Base-by-base conservation (phyloP, 1,140 invertebrate species). In the Polypedilum pembai region DNA sequence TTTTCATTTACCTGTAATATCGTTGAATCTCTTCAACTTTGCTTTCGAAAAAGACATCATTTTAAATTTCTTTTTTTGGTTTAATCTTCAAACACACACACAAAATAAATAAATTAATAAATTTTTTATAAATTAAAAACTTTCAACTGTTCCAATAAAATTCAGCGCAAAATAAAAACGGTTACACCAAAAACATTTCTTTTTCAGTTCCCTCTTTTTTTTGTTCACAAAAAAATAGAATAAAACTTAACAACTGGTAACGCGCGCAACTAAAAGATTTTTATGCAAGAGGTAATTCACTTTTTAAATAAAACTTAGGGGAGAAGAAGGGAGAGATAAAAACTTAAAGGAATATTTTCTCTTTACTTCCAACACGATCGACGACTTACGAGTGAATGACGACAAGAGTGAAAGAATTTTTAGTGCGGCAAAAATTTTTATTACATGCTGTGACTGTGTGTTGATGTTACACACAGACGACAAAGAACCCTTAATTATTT, bases 401-500 rank as follows among this genome's bases (percentile, higher is more conserved):
- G 65, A 69, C 20, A 21, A 21, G n/a, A 18, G 65, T 18, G 7
- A 18, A 69, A 69, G 65, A 69, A 69, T 69, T 69, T 18, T 15
- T 56, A 15, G 3, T 56, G 18, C 65, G 10, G 17, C 17, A 69
- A 21, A 20, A 69, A 69, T 69, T 8, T 66, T 8, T 66, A 20
- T 21, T 18, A 8, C 18, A 18, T 18, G 7, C 15, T 69, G 65
- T 21, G 17, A 21, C 15, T 69, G 65, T 69, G n/a, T 56, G 45
- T 56, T 56, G 45, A 12, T 56, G 10, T 56, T 15, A 20, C 17
- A 69, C 65, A 21, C 20, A 69, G 20, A 21, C 65, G 65, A 69
- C 65, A 69, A 69, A 69, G 65, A 69, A 69, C 65, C 65, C 65
- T 69, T 69, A 69, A 69, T 69, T 69, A 69, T 18, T 12, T 18